These are phyloP conservation scores for Pasiphila rectangulata DNA, from an alignment of 2,888 invertebrate genomes.

Conservation along the genomic window DNA sequence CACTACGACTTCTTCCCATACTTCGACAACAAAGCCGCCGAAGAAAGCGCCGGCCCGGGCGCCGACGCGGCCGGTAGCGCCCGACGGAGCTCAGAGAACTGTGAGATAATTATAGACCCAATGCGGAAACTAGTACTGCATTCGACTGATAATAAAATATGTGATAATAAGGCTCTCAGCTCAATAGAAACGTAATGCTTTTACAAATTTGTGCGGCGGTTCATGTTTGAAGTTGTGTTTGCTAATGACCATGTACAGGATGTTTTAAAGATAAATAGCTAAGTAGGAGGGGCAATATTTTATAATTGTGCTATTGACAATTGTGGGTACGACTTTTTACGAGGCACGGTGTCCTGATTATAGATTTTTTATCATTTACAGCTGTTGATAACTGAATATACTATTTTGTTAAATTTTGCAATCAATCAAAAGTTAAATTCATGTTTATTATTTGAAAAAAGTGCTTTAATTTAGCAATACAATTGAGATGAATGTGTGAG, in stretches of 20 bases:
- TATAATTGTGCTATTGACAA: slow-evolving; percentile 30
- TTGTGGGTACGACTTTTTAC: slow-evolving; percentile 22
- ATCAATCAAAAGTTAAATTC: slow-evolving; percentile 1
- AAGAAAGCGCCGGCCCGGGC: slow-evolving; percentile 36
- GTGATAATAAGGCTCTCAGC: slow-evolving; percentile 78
- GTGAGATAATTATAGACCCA: slow-evolving; percentile 76
- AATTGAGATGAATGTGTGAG: slow-evolving; percentile 32
- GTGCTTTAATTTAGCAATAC: slow-evolving; percentile 17
- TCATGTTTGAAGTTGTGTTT: slow-evolving; percentile 47
- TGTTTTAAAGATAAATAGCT: slow-evolving; percentile 36
- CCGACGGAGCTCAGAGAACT: slow-evolving; percentile 54
- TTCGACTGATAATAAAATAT: slow-evolving; percentile 78
- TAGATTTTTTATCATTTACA: slow-evolving; percentile 8
- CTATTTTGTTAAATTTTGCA: slow-evolving; percentile 16
- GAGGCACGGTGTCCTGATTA: slow-evolving; percentile 6
- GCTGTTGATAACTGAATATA: background rate
- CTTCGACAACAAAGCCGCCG: slow-evolving; percentile 67
- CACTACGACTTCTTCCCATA: slow-evolving; percentile 74
- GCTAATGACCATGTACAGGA: slow-evolving; percentile 47
- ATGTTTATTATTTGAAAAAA: background rate
- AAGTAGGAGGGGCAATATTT: slow-evolving; percentile 41
- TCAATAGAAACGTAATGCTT: slow-evolving; percentile 70
- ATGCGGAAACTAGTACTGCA: slow-evolving; percentile 78
- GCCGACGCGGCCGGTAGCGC: slow-evolving; percentile 16
- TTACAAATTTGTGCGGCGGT: slow-evolving; percentile 60